Evolutionary conservation across 92 coral and sea anemone species (phyloP).

Genomic region (Heliopora coerulea): DNA sequence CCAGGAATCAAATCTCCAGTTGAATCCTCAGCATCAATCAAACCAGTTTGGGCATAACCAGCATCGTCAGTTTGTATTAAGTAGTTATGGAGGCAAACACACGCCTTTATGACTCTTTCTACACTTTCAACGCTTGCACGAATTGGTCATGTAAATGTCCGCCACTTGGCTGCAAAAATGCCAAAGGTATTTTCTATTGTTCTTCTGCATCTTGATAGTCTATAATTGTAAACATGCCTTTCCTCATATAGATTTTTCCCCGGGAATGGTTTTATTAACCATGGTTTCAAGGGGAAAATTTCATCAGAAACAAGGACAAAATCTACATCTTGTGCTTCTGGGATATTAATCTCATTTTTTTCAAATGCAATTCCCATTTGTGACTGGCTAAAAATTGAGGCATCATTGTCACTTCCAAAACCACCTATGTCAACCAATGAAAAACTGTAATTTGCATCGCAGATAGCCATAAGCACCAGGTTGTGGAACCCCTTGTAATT

Average conservation of each 20-base stretch:
- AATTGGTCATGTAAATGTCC: constrained; percentile 46
- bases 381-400: constrained; percentile 32
- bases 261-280: constrained; percentile 38
- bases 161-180: constrained; percentile 41
- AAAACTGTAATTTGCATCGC: too few species aligned
- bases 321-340: constrained; percentile 24
- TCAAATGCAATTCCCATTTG: constrained; percentile 25
- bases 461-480: too few species aligned
- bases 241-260: constrained; percentile 24
- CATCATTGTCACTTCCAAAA: constrained; percentile 42
- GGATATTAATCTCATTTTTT: constrained; percentile 8
- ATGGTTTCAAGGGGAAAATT: constrained; percentile 33
- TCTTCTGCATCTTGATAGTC: constrained; percentile 35
- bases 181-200: constrained; percentile 48
- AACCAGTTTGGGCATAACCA: constrained; percentile 30
- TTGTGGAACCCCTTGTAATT: too few species aligned
- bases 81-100: constrained; percentile 39
- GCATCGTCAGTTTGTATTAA: constrained; percentile 26
- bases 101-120: constrained; percentile 35
- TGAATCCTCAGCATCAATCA: constrained; percentile 22
- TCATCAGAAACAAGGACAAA: constrained; percentile 37
- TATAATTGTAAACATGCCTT: constrained; percentile 28
- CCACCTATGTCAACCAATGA: too few species aligned
- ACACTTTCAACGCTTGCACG: constrained; percentile 28
- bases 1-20: constrained; percentile 33